phyloP scores from a whole-genome alignment of 2,113 vertebrate species.

The Nerophis lumbriciformis region DNA sequence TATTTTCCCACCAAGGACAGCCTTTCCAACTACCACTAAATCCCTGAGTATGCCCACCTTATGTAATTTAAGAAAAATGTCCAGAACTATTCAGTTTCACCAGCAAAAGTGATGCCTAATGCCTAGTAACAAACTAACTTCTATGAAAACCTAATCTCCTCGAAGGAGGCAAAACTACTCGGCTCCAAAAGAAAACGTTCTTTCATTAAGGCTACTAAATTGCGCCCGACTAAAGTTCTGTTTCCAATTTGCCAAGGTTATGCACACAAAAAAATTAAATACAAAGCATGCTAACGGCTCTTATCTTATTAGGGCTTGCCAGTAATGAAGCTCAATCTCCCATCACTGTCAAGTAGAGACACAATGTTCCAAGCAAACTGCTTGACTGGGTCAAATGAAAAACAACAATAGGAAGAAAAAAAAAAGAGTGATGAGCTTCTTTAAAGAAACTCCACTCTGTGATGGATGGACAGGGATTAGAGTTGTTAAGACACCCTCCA shows the following conservation, averaged over 20 bases:
- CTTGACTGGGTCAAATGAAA: conserved; percentile 48
- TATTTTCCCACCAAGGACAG: no score
- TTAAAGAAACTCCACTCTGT: conserved; percentile 69
- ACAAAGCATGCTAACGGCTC: conserved; percentile 36
- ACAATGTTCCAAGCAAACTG: conserved; percentile 61
- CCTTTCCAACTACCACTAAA: no score
- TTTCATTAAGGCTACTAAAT: conserved; percentile 45
- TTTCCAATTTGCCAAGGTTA: conserved; percentile 44
- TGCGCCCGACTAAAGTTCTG: conserved; percentile 36
- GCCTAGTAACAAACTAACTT: no score
- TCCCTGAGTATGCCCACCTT: no score
- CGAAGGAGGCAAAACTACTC: background rate
- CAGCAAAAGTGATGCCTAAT: no score
- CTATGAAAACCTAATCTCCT: no score
- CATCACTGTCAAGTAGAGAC: conserved; percentile 45
- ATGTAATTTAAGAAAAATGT: no score
- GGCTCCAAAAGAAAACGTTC: no score
- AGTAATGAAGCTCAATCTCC: conserved; percentile 50
- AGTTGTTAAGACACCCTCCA: conserved; percentile 68
- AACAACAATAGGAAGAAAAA: conserved; percentile 51
- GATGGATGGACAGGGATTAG: conserved; percentile 67
- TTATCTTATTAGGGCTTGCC: conserved; percentile 45
- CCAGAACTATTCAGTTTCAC: no score
- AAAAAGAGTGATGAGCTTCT: conserved; percentile 65
- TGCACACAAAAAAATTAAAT: conserved; percentile 39